Evolutionary conservation across 2,113 vertebrate genomes (phyloP), one percentile per base, ranked within the genome.

Genomic region (Tragulus kanchil): DNA sequence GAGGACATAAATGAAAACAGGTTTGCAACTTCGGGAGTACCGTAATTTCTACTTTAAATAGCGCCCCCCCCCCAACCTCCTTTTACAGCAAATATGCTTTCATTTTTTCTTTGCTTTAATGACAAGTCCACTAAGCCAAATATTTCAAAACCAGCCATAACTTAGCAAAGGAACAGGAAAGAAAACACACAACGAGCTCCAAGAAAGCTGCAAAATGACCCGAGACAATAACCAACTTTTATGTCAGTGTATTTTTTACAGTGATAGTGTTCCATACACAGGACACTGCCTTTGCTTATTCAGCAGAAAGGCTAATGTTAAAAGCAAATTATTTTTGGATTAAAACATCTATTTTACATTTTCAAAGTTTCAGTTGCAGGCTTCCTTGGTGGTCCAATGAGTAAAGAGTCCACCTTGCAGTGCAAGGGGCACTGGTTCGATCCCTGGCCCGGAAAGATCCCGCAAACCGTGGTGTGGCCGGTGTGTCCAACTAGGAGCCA

Each of bases 131-230:
- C 73, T 85, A 93, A 79, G 61, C 48, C 23, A 61, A 79, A 1
- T 65, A 93, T 52, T 77, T 94, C 59, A 95, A 93, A 90, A 61
- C 13, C n/a, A 90, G 59, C 19, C 69, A 28, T 75, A 93, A 92
- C 11, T 84, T 97, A 98, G 94, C 88, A 98, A 97, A 98, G 97
- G 91, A 98, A 61, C 93, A 98, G 91, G 59, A 97, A 97, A 96
- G 62, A 98, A 98, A 98, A 98, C 89, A 98, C 81, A 97, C 97
- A 98, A 97, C 97, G 97, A 97, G 98, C 97, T 98, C 98, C 98
- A 98, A 96, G 97, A 98, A 98, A 95, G 96, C 95, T 98, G 85
- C 97, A 98, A 97, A 93, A 54, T 93, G 50, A 94, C 97, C 96
- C 94, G 97, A 97, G 98, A 97, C 95, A 97, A 95, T 25, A 98